Evolutionary conservation across 2,888 invertebrate species (phyloP), one percentile per base, ranked within the genome.

Genomic region (Stegophylla sp.): DNA sequence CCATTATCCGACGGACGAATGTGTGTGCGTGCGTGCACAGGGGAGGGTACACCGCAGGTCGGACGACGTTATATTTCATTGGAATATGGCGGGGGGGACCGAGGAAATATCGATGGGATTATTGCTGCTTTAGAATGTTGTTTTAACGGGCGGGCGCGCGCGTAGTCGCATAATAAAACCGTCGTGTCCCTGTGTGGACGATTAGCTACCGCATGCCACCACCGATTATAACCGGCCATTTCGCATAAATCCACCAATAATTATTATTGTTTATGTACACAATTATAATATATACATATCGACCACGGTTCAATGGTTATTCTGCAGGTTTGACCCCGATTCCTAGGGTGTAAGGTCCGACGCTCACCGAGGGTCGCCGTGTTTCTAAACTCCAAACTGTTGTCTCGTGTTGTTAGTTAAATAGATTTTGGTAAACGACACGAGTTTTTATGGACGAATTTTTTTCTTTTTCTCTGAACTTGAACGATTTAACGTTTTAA

Each of bases 71-170:
- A 61, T 77, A 77, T 77, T 67, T 69, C 77, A 69, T 59, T 45
- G 45, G 45, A 66, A 76, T 66, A 23, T 75, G 13, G 67, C 23
- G 20, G 79, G 67, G 79, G 67, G 69, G 20, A 64, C 34, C 17
- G 34, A 23, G 28, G 28, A 59, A 79, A 79, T 79, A 79, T 79
- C 79, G 79, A 79, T 51, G 71, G 71, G 67, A 79, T 79, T 79
- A 79, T 79, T 71, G 69, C 69, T 71, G 69, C 69, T 48, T 34
- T 26, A 59, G 28, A 61, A 45, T 61, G 79, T 79, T 61, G 69
- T 79, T 79, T 79, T 69, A 79, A 79, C 61, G 67, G 59, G 20
- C 59, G 4, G 12, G 9, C 61, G 67, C 48, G 20, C 59, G 4
- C 17, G 9, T 43, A n/a, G 76, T 56, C 28, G 77, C 61, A 61